Evolutionary conservation across 2,113 vertebrate species (phyloP).

Genomic region (Bolborhynchus lineola): DNA sequence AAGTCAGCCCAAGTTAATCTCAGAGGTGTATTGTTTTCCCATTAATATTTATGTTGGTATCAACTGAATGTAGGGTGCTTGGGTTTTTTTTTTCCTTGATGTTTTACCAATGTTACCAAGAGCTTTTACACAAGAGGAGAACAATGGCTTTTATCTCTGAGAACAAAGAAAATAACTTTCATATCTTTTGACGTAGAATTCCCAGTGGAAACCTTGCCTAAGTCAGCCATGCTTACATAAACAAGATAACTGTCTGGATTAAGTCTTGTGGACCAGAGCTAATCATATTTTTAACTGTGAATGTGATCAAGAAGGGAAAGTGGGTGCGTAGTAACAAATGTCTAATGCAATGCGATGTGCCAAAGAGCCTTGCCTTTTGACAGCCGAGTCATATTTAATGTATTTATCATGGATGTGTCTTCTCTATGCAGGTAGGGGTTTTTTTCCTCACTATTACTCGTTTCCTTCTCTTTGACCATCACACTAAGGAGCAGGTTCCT

Average conservation of each 20-base stretch:
- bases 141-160: slow-evolving; percentile 55
- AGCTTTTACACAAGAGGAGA: slow-evolving; percentile 57
- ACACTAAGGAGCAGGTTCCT: slow-evolving; percentile 14
- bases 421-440: background rate
- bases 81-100: slow-evolving; percentile 4
- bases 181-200: slow-evolving; percentile 52
- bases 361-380: background rate
- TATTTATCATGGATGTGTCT: background rate
- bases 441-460: background rate
- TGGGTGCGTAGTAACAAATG: background rate
- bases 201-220: slow-evolving; percentile 38
- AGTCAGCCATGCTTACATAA: slow-evolving; percentile 36
- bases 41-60: slow-evolving; percentile 64
- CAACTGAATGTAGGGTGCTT: slow-evolving; percentile 28
- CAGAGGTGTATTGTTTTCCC: slow-evolving; percentile 33
- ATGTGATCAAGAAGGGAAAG: slow-evolving; percentile 43
- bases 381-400: background rate
- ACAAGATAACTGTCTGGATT: slow-evolving; percentile 64
- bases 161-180: slow-evolving; percentile 66
- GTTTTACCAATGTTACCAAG: slow-evolving; percentile 42
- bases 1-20: slow-evolving; percentile 55
- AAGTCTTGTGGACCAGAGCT: slow-evolving; percentile 43
- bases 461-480: background rate
- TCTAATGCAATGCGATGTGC: background rate
- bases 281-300: slow-evolving; percentile 63